A percentile compares a stretch with the other conserved stretches of the same genome.
These are phyloP conservation scores for Gymnoscopelus braueri DNA, from an alignment of 2,797 vertebrate genomes.

Conservation along the genomic window DNA sequence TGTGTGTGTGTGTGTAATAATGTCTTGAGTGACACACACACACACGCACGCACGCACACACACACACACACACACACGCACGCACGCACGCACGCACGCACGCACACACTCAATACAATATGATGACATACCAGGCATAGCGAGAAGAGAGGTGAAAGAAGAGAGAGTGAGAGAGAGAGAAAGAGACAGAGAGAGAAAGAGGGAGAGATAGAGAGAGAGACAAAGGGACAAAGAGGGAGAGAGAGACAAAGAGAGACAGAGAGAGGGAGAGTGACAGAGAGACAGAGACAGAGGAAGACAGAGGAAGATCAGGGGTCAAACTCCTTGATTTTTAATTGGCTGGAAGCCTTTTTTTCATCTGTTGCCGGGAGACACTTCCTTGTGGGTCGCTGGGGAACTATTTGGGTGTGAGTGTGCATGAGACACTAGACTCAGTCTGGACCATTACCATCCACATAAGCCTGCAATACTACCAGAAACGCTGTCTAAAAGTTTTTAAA, in stretches of 20 bases:
- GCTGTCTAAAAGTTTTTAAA: too few species aligned
- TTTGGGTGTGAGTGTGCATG: too few species aligned
- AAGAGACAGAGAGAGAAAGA: slow-evolving; percentile 1
- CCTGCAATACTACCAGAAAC: too few species aligned
- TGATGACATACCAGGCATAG: slow-evolving; percentile 43
- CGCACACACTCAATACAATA: slow-evolving; percentile 3
- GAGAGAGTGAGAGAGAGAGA: background rate
- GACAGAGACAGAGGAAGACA: slow-evolving; percentile 15
- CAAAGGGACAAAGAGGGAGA: slow-evolving; percentile 1
- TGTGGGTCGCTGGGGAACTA: too few species aligned
- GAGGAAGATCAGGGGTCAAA: slow-evolving; percentile 23
- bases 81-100: slow-evolving; percentile 11
- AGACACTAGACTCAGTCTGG: too few species aligned
- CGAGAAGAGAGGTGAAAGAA: slow-evolving; percentile 1
- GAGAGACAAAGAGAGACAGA: background rate
- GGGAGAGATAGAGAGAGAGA: slow-evolving; percentile 1
- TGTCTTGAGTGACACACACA: slow-evolving; percentile 6
- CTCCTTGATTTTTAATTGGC: too few species aligned
- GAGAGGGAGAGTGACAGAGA: slow-evolving; percentile 20
- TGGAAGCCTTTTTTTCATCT: too few species aligned
- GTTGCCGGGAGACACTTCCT: too few species aligned
- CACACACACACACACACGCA: slow-evolving; percentile 9
- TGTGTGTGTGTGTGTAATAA: background rate
- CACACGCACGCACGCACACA: slow-evolving; percentile 13
- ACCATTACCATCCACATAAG: too few species aligned